Percentiles rank a stretch among this genome's conserved stretches.
phyloP scores from a whole-genome alignment of 2,888 invertebrate species.

The Antheraea assamensis region DNA sequence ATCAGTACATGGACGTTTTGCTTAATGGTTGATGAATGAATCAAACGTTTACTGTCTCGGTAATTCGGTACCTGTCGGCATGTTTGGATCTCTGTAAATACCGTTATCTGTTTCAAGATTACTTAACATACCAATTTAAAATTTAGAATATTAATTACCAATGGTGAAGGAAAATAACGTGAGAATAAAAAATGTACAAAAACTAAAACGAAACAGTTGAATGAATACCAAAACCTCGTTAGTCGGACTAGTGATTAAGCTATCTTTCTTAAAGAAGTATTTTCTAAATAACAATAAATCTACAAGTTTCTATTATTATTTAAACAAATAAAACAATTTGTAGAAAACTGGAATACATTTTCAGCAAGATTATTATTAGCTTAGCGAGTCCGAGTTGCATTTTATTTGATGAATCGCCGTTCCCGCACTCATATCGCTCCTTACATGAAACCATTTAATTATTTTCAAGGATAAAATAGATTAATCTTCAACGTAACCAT shows the following conservation, averaged over 20 bases:
- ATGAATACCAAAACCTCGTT: too few species aligned
- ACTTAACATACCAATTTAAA: too few species aligned
- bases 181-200: too few species aligned
- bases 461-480: slow-evolving; percentile 46
- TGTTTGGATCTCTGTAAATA: too few species aligned
- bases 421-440: neutral
- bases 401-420: slow-evolving; percentile 5
- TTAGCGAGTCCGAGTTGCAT: neutral
- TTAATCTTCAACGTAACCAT: slow-evolving; percentile 36
- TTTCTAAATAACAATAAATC: too few species aligned
- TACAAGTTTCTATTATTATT: neutral
- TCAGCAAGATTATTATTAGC: slow-evolving; percentile 22
- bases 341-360: neutral
- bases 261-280: too few species aligned
- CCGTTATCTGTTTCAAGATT: too few species aligned
- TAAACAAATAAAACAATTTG: neutral
- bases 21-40: neutral
- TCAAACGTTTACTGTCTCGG: neutral
- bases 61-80: too few species aligned
- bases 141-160: too few species aligned
- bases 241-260: too few species aligned
- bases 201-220: too few species aligned
- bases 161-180: too few species aligned
- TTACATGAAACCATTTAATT: slow-evolving; percentile 40
- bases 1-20: neutral